Conservation (phyloP, 2,797 vertebrate genomes). For the Peromyscus melanophrys region DNA sequence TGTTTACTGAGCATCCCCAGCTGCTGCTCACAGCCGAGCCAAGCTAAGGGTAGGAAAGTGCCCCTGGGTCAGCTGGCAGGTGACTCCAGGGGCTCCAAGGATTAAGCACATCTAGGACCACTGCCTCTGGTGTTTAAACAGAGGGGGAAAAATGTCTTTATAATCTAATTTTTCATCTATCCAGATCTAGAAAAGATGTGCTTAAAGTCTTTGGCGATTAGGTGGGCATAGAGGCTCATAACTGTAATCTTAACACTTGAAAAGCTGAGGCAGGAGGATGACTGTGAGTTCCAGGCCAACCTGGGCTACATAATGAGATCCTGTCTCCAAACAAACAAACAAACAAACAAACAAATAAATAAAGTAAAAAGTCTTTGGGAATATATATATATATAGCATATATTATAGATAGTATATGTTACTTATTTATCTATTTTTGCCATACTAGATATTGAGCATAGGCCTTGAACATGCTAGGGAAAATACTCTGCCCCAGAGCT, state of each 20-base stretch:
- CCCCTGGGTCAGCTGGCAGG: conserved; percentile 61
- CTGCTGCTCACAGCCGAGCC: conserved; percentile 89
- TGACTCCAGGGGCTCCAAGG: background rate
- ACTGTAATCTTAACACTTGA: background rate
- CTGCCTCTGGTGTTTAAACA: background rate
- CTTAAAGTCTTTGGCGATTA: conserved; percentile 38
- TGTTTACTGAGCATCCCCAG: conserved; percentile 46
- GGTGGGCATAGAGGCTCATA: background rate
- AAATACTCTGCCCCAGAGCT: background rate
- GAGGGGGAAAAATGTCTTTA: background rate
- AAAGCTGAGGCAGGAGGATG: background rate
- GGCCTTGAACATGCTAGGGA: background rate
- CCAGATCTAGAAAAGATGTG: background rate
- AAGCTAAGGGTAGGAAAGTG: conserved; percentile 82
- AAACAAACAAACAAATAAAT: no score
- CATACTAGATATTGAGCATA: background rate
- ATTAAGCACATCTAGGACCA: conserved; percentile 21
- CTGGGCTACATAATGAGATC: background rate
- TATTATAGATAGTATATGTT: background rate
- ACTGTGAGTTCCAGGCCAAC: background rate
- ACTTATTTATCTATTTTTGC: background rate
- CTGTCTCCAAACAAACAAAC: background rate
- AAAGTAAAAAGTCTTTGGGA: background rate
- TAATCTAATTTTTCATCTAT: background rate
- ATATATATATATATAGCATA: no score